Conservation (phyloP, 2,797 vertebrate genomes). For the Siniperca obscura region DNA sequence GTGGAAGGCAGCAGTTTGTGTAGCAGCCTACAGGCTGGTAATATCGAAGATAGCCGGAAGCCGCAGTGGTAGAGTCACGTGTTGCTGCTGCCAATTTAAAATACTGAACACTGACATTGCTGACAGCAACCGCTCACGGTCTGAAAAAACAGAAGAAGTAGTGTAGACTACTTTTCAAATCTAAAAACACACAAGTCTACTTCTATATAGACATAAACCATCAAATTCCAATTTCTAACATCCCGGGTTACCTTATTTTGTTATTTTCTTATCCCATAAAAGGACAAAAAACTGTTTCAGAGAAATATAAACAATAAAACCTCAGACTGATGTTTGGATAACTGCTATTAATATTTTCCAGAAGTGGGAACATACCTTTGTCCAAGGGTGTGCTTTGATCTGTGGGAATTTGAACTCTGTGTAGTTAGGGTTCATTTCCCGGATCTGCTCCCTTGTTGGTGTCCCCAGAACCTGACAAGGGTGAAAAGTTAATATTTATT, state of each 20-base stretch:
- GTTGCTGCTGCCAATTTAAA: not conserved
- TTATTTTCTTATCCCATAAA: not conserved
- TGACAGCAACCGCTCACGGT: not conserved
- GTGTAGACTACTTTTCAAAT: not conserved
- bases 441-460: constrained; percentile 95
- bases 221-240: not conserved
- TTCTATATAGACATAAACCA: not conserved
- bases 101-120: not conserved
- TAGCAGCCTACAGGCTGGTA: not conserved
- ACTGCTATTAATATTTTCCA: not conserved
- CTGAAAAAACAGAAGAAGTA: not conserved
- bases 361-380: constrained; percentile 84
- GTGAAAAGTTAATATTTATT: constrained; percentile 6
- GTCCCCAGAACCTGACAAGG: constrained; percentile 92
- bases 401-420: constrained; percentile 98
- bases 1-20: not conserved
- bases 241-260: not conserved
- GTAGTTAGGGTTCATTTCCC: constrained; percentile 98
- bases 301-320: not conserved
- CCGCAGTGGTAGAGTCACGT: not conserved
- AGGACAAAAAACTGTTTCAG: not conserved
- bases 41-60: too few relatives aligned
- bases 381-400: constrained; percentile 98
- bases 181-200: not conserved
- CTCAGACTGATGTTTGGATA: not conserved